These are phyloP conservation scores for Pogonocherus hispidulus DNA, from an alignment of 2,888 invertebrate genomes.

Conservation along the genomic window DNA sequence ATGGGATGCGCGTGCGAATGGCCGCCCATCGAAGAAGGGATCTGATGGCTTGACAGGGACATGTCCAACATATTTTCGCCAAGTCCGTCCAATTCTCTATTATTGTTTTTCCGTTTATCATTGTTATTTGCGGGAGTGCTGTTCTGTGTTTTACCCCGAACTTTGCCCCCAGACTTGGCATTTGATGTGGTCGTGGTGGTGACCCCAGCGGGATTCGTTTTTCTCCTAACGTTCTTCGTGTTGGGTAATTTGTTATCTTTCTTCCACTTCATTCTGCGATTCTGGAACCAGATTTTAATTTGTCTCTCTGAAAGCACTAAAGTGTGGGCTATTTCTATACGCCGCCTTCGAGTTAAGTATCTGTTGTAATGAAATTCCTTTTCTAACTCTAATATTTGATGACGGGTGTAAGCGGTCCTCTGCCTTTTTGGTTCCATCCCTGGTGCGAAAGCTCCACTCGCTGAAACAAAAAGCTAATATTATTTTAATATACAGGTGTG, in stretches of 20 bases:
- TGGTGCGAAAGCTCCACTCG: slow-evolving; percentile 88
- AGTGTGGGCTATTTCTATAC: slow-evolving; percentile 98
- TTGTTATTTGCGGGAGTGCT: slow-evolving; percentile 71
- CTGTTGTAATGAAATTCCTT: slow-evolving; percentile 99
- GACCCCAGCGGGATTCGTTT: slow-evolving; percentile 82
- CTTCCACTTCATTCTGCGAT: slow-evolving; percentile 89
- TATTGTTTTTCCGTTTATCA: slow-evolving; percentile 77
- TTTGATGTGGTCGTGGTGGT: slow-evolving; percentile 73
- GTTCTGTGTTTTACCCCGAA: slow-evolving; percentile 67
- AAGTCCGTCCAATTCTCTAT: slow-evolving; percentile 73
- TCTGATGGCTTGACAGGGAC: slow-evolving; percentile 65
- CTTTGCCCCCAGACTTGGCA: slow-evolving; percentile 65
- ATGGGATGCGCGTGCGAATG: slow-evolving; percentile 73
- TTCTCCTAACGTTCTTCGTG: slow-evolving; percentile 82
- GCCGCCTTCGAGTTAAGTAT: slow-evolving; percentile 92
- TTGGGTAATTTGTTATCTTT: slow-evolving; percentile 91
- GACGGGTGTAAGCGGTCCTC: slow-evolving; percentile 96
- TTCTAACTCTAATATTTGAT: slow-evolving; percentile 97
- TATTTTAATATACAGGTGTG: no score
- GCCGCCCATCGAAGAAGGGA: slow-evolving; percentile 70
- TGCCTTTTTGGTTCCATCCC: slow-evolving; percentile 97
- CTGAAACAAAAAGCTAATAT: slow-evolving; percentile 73
- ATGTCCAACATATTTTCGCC: slow-evolving; percentile 70
- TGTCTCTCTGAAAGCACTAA: slow-evolving; percentile 92
- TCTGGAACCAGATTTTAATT: slow-evolving; percentile 92